A percentile compares a stretch with the other conserved stretches of the same genome.
Conservation (phyloP, 2,888 invertebrate species). For the Lutraria lutraria region DNA sequence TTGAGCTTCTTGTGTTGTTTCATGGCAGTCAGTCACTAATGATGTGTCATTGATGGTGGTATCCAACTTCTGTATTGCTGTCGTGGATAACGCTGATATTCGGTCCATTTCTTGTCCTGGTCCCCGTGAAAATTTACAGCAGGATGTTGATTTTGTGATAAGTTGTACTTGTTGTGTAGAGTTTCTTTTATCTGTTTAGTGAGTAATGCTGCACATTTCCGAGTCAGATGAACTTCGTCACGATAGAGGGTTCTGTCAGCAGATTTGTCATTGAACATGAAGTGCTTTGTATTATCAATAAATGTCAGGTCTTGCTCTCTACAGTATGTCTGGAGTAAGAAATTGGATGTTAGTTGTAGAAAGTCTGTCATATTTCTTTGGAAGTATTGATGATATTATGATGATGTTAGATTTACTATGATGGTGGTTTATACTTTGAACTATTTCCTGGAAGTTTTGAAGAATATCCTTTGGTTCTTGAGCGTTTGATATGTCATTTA, state of each 20-base stretch:
- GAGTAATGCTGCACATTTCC: not conserved
- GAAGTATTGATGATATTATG: not conserved
- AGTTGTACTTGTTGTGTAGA: not conserved
- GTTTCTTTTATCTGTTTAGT: not conserved
- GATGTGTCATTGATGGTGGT: no score
- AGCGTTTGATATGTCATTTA: not conserved
- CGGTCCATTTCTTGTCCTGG: no score
- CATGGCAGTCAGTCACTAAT: no score
- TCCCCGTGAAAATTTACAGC: not conserved
- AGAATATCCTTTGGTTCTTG: not conserved
- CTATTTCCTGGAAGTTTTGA: not conserved
- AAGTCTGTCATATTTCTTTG: not conserved
- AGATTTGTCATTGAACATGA: no score
- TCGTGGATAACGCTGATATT: no score
- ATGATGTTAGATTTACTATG: not conserved
- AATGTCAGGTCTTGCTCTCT: no score
- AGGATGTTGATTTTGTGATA: not conserved
- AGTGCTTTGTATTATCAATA: no score
- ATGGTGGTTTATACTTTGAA: not conserved
- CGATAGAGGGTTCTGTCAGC: no score
- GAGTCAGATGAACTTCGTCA: not conserved
- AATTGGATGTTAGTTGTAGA: not conserved
- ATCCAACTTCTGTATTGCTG: no score
- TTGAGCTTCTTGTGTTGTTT: no score
- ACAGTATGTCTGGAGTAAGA: no score